Evolutionary conservation across 2,113 vertebrate genomes (phyloP), one percentile per base, ranked within the genome.

Genomic region (Dromiciops gliroides): DNA sequence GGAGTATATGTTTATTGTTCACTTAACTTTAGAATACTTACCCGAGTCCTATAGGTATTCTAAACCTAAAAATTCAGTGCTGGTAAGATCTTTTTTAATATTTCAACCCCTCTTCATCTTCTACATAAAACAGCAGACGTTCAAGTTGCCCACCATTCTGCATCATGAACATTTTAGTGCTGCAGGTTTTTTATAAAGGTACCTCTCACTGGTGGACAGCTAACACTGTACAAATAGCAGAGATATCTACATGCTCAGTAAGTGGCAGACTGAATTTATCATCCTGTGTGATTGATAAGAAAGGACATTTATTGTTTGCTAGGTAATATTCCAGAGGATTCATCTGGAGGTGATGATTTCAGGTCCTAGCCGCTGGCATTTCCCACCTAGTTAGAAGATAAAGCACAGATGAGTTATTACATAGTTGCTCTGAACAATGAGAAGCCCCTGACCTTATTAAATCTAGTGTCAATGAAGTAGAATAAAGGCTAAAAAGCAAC

Each of bases 301-400:
- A 95, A 96, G 91, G 53, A 50, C 95, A 89, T 89, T 94, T 97
- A 94, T 96, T 98, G 97, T 96, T 97, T 97, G 94, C 95, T 97
- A 95, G 93, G 53, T 93, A 95, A 94, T 94, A 95, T 89, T 96
- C 90, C 92, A 60, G 92, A 96, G 67, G 97, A 96, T 96, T 95
- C 94, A 94, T 91, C 90, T 95, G 90, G 94, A 50, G 50, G 51
- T 90, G 89, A 93, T 91, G 90, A 90, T 75, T 75, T 88, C 50
- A 52, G 92, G n/a, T 48, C 67, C 89, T 93, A 11, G 2, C 95
- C 95, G 26, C 26, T 44, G 92, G 56, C 94, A 97, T 97, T 96
- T 98, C 96, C 97, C 96, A 91, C 89, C 83, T 95, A 2, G 0
- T 92, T 94, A 93, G 90, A 94, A 97, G 92, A 95, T 96, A 94